A percentile compares a stretch with the other conserved stretches of the same genome.
These are phyloP conservation scores for Hymenochirus boettgeri DNA, from an alignment of 2,113 vertebrate species.

Conservation along the genomic window DNA sequence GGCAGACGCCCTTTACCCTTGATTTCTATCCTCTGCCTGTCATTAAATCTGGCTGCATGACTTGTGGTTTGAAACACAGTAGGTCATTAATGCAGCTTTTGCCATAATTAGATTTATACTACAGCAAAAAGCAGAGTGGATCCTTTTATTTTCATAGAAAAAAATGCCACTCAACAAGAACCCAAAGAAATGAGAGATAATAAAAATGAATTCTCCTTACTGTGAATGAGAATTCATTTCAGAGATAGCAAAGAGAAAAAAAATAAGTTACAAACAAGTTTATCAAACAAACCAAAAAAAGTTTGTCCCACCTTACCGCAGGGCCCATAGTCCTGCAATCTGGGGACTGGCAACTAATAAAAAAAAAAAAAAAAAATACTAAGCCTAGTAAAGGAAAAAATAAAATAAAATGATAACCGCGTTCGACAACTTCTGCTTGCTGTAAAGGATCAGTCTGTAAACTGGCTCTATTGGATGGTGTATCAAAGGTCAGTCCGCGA, in stretches of 20 bases:
- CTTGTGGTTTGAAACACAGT: background rate
- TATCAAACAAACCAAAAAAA: background rate
- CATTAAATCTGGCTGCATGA: background rate
- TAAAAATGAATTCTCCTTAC: background rate
- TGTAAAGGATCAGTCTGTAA: background rate
- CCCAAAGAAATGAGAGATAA: slow-evolving; percentile 18
- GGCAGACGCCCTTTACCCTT: background rate
- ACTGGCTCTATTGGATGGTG: background rate
- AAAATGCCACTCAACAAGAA: slow-evolving; percentile 53
- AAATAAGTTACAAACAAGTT: slow-evolving; percentile 4
- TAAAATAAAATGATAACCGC: background rate
- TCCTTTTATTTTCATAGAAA: slow-evolving; percentile 66
- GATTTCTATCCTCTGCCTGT: background rate
- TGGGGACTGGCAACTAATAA: too few species aligned
- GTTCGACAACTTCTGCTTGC: background rate
- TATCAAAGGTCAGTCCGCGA: slow-evolving; percentile 86
- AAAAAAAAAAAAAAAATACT: too few species aligned
- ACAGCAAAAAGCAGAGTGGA: slow-evolving; percentile 23
- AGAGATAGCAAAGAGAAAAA: background rate
- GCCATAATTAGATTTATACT: background rate
- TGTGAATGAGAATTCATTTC: background rate
- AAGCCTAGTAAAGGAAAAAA: slow-evolving; percentile 38
- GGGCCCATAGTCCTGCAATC: background rate
- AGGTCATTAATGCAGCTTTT: background rate
- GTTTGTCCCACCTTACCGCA: background rate